Evolutionary conservation across 2,113 vertebrate genomes (phyloP).

Genomic region (Phycodurus eques): DNA sequence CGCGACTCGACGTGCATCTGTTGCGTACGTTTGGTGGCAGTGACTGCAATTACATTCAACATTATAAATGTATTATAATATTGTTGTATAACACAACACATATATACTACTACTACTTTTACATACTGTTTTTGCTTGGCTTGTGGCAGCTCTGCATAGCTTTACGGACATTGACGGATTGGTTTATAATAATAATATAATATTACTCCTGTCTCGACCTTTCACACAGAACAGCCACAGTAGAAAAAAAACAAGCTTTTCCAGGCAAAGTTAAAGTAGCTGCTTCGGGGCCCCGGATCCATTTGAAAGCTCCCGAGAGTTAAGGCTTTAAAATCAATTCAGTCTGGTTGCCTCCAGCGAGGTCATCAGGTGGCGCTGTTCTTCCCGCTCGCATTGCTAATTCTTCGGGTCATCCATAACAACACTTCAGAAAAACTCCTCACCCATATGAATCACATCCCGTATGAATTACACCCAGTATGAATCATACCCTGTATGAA

Average conservation of each 20-base stretch:
- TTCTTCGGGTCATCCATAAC: slow-evolving; percentile 45
- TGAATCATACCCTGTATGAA: slow-evolving; percentile 53
- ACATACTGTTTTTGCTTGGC: too few relatives aligned
- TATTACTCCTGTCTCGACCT: not conserved
- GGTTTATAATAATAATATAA: too few relatives aligned
- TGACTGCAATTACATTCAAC: too few relatives aligned
- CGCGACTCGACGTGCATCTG: too few relatives aligned
- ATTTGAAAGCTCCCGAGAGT: slow-evolving; percentile 3
- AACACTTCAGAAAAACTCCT: slow-evolving; percentile 20
- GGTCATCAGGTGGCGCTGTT: not conserved
- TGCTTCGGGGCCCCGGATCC: not conserved
- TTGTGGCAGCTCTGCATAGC: too few relatives aligned
- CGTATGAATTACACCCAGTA: slow-evolving; percentile 51
- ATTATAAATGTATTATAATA: too few relatives aligned
- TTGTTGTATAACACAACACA: too few relatives aligned
- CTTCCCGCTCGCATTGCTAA: slow-evolving; percentile 30
- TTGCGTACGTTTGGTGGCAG: too few relatives aligned
- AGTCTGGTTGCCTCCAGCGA: slow-evolving; percentile 3
- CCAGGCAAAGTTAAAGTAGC: not conserved
- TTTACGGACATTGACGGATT: too few relatives aligned
- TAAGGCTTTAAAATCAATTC: not conserved
- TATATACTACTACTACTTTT: too few relatives aligned
- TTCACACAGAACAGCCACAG: not conserved
- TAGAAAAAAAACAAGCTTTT: not conserved
- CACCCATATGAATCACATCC: slow-evolving; percentile 26